Base-by-base conservation (phyloP, 2,888 invertebrate species). In the Exephanes ischioxanthus region DNA sequence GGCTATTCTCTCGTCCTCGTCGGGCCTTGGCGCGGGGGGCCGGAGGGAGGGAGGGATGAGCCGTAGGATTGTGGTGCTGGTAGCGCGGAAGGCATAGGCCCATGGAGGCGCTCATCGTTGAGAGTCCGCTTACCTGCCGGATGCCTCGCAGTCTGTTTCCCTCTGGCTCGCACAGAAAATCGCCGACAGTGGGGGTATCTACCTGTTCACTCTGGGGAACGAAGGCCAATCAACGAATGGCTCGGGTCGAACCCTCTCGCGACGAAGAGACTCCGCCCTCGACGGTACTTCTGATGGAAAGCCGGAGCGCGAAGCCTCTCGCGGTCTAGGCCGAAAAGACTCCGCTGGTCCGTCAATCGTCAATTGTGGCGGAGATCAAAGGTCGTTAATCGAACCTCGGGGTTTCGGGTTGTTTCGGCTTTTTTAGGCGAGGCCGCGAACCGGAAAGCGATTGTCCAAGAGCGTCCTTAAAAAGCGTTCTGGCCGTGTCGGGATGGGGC, bases 191-290 rank as follows among this genome's bases (percentile, higher is more conserved):
- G 61, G 61, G 61, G 61, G 33, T 2, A 33, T 77, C 77, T 37
- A 77, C 77, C 53, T 53, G 53, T 67, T 41, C 66, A 22, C 37
- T 37, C 67, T 51, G n/a, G 26, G n/a, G 41, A 22, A 16, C 22
- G 51, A 22, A 4, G 51, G 30, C 76, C 76, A 76, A 77, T 67
- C 37, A 26, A 53, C 51, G 41, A 67, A 4, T 3, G 22, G 33
- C 33, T 22, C 63, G 19, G 4, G 66, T 66, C 48, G 37, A 53
- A 66, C 61, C 19, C 51, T n/a, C 66, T 14, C 33, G 19, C 51
- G 48, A 33, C 6, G n/a, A 16, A 14, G 37, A 30, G 75, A 75
- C 75, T 76, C 76, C 76, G 66, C 76, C 76, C 14, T 63, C 61
- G 33, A 33, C 33, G 61, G 3, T 63, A 63, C 30, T 33, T 63